Evolutionary conservation across 2,888 invertebrate genomes (phyloP), one percentile per base, ranked within the genome.

Genomic region (Anorthoa munda): DNA sequence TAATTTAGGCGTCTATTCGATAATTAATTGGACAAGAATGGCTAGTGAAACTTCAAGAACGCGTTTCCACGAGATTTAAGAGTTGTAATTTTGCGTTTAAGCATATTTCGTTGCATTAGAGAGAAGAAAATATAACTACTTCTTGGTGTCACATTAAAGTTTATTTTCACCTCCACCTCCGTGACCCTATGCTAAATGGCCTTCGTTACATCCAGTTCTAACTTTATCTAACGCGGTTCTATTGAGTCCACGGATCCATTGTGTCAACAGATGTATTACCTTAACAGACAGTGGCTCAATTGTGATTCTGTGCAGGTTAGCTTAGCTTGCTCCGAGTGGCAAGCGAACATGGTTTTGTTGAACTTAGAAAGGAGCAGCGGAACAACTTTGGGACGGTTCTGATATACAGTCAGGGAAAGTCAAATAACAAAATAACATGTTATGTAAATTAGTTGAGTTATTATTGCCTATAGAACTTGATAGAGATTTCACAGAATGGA

Each of bases 241-340:
- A 55, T 12, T 17, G 26, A 23, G 48, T 50, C 12, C n/a, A 45
- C 51, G 64, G 18, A 7, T n/a, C 4, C 17, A 59, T 31, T 39
- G 2, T 12, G 39, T 23, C 31, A 18, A 17, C 51, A 23, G 61
- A 50, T 66, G 21, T 61, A 23, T 45, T 26, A 26, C 9, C 17
- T 58, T 50, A 58, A 66, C 26, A 78, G 48, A 65, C 65, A 45
- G 23, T 5, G 21, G n/a, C 17, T 46, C 12, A 4, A 45, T 48
- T 59, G 46, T 58, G 31, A 39, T 45, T 21, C 12, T 31, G 55
- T 51, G 31, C 60, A 55, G 53, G 31, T 58, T 18, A 39, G n/a
- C 31, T 50, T 21, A 26, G n/a, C 46, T 21, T 9, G 18, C 51
- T 45, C 31, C 21, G 18, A 45, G 45, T 15, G 13, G 31, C 13